Evolutionary conservation across 2,797 vertebrate species (phyloP).

Genomic region (Calcarius lapponicus): DNA sequence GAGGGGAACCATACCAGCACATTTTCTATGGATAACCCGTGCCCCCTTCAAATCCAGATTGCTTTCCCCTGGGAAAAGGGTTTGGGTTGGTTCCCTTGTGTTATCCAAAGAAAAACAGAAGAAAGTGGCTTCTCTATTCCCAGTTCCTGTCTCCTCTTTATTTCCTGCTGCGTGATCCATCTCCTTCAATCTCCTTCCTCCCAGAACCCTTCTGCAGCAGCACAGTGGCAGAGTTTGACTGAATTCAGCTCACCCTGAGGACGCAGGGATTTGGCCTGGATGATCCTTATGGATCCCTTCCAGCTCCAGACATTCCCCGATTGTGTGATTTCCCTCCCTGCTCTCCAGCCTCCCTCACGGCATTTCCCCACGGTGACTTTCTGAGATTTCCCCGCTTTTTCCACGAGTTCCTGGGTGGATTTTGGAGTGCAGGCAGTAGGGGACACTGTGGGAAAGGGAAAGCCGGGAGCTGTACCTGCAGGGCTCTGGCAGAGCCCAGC

Average conservation of each 20-base stretch:
- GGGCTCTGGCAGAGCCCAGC: not conserved
- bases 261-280: not conserved
- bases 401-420: not conserved
- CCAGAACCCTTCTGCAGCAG: not conserved
- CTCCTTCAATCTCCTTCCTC: not conserved
- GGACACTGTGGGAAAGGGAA: constrained; percentile 69
- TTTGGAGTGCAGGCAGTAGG: constrained; percentile 60
- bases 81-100: not conserved
- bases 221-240: not conserved
- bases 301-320: not conserved
- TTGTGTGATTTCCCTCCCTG: not conserved
- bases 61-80: not conserved
- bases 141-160: not conserved
- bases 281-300: not conserved
- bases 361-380: not conserved
- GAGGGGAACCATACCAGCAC: not conserved
- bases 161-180: not conserved
- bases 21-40: not conserved
- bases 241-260: not conserved
- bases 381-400: not conserved
- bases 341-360: not conserved
- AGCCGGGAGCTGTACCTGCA: constrained; percentile 35
- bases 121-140: not conserved
- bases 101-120: not conserved
- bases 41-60: not conserved